Conservation (phyloP, 1,140 invertebrate genomes). For the Nymphalis io region DNA sequence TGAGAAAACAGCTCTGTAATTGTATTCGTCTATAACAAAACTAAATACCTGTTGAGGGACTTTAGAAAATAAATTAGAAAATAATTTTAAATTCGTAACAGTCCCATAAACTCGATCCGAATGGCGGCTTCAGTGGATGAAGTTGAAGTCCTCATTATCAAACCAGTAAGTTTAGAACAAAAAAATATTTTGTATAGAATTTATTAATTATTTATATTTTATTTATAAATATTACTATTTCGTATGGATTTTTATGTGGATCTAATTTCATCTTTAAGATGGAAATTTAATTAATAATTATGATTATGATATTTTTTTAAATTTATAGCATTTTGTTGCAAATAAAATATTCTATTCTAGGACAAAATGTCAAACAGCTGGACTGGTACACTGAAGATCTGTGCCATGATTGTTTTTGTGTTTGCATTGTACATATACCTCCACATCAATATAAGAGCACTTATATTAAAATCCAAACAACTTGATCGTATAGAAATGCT, state of each 20-base stretch:
- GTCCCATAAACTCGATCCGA: not conserved
- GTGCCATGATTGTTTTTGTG: not conserved
- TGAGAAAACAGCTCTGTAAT: not conserved
- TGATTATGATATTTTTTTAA: no score
- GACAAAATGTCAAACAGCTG: constrained; percentile 14
- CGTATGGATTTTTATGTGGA: no score
- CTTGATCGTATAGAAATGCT: constrained; percentile 1
- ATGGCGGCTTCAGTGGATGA: constrained; percentile 17
- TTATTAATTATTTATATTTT: not conserved
- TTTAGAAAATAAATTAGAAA: not conserved
- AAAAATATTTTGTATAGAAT: not conserved
- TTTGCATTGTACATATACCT: not conserved
- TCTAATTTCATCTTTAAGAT: no score
- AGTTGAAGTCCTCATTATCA: not conserved
- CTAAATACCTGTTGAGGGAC: not conserved
- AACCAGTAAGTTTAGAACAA: constrained; percentile 14
- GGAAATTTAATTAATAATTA: no score
- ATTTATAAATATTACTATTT: no score
- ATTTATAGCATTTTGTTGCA: not conserved
- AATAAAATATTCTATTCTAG: constrained; percentile 5
- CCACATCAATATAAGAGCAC: not conserved
- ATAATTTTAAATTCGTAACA: not conserved
- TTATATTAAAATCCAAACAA: constrained; percentile 3
- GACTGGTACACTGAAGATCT: constrained; percentile 6
- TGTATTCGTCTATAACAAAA: not conserved